Evolutionary conservation across 2,113 vertebrate species (phyloP).

Genomic region (Crotalus horridus): DNA sequence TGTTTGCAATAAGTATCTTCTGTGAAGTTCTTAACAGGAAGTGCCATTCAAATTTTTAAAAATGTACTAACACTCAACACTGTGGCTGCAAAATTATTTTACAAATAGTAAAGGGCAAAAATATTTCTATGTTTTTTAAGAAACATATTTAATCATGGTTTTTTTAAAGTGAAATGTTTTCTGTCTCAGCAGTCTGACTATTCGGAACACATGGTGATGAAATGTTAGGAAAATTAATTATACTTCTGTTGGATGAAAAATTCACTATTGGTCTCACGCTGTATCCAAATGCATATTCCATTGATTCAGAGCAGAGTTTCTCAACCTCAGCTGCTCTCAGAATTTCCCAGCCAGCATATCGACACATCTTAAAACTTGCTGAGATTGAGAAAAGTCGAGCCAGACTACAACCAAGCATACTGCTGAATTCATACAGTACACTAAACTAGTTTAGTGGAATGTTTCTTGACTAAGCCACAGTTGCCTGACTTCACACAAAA

Average conservation of each 20-base stretch:
- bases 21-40: constrained; percentile 73
- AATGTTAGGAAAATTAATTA: neutral
- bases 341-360: neutral
- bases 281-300: neutral
- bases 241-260: neutral
- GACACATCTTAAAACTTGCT: neutral
- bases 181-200: constrained; percentile 33
- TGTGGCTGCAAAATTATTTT: neutral
- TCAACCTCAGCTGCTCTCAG: neutral
- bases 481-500: neutral
- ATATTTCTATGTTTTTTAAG: constrained; percentile 2
- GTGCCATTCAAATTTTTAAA: constrained; percentile 29
- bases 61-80: constrained; percentile 23
- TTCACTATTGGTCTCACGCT: neutral
- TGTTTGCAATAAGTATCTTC: constrained; percentile 71
- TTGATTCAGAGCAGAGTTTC: neutral
- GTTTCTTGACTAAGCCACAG: neutral
- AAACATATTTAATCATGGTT: constrained; percentile 18
- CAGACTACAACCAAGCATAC: neutral
- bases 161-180: constrained; percentile 43
- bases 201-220: constrained; percentile 29
- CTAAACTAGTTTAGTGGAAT: neutral
- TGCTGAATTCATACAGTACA: neutral
- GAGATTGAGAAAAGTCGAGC: neutral
- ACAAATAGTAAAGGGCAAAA: neutral